phyloP scores from a whole-genome alignment of 1,140 invertebrate genomes.

The Marisa cornuarietis region DNA sequence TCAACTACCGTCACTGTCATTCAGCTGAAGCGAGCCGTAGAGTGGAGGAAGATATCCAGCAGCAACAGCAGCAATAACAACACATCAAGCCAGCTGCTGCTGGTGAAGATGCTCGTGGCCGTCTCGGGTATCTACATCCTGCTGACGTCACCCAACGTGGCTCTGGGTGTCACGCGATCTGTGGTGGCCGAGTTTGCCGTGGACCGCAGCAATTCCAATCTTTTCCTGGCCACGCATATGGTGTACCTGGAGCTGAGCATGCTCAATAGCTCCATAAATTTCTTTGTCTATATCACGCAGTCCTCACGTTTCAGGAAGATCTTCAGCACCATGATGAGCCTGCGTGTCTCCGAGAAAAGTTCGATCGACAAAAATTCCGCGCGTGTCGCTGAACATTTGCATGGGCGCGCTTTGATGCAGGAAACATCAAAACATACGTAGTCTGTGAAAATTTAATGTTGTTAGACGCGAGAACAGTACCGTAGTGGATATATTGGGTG shows the following conservation, averaged over 20 bases:
- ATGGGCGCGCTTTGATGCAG: too few relatives aligned
- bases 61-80: not conserved
- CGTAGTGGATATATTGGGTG: too few relatives aligned
- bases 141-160: not conserved
- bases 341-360: too few relatives aligned
- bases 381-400: too few relatives aligned
- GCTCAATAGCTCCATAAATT: constrained; percentile 11
- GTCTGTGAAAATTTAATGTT: too few relatives aligned
- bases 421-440: too few relatives aligned
- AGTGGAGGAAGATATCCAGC: not conserved
- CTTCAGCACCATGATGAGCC: too few relatives aligned
- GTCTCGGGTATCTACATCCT: not conserved
- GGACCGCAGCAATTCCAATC: not conserved
- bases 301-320: not conserved
- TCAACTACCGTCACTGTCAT: not conserved
- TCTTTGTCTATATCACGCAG: constrained; percentile 12
- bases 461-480: too few relatives aligned
- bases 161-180: not conserved
- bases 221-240: not conserved
- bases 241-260: not conserved
- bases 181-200: constrained; percentile 2
- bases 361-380: too few relatives aligned
- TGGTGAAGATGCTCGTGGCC: constrained; percentile 13
- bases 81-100: not conserved
- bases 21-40: not conserved